These are phyloP conservation scores for Galerucella pusilla DNA, from an alignment of 2,888 invertebrate species.

Conservation along the genomic window DNA sequence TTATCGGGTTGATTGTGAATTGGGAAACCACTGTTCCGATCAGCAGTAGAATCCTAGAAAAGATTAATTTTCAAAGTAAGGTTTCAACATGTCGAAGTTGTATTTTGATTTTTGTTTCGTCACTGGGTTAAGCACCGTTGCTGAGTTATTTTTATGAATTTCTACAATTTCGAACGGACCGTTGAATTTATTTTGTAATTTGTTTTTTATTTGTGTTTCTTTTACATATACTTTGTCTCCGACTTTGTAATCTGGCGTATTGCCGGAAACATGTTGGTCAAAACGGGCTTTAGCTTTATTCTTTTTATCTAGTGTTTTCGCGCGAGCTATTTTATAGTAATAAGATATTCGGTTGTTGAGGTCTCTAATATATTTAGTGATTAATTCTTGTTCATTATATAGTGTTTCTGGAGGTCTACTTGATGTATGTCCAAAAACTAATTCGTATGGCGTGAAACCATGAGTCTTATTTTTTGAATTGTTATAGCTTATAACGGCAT, in stretches of 20 bases:
- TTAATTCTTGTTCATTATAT: constrained; percentile 40
- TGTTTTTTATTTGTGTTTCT: constrained; percentile 19
- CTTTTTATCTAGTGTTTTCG: constrained; percentile 29
- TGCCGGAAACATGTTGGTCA: constrained; percentile 20
- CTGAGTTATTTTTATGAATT: no score
- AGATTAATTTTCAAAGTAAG: no score
- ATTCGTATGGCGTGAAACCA: constrained; percentile 38
- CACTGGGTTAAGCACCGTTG: no score
- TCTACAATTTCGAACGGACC: constrained; percentile 25
- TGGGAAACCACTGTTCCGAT: no score
- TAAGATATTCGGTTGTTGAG: constrained; percentile 32
- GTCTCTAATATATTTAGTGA: constrained; percentile 42
- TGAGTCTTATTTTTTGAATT: constrained; percentile 25
- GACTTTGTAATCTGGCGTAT: constrained; percentile 28
- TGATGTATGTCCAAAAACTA: constrained; percentile 41
- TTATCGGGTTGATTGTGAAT: no score
- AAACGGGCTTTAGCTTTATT: constrained; percentile 40
- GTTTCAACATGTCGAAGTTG: no score
- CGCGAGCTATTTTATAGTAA: constrained; percentile 32
- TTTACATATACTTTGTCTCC: constrained; percentile 31
- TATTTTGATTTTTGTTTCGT: no score
- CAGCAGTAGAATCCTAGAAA: no score
- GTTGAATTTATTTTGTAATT: constrained; percentile 39
- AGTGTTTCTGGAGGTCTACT: constrained; percentile 38
- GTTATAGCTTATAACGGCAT: constrained; percentile 12